These are phyloP conservation scores for Cryptosula pallasiana DNA, from an alignment of 2,888 invertebrate genomes.

Conservation along the genomic window DNA sequence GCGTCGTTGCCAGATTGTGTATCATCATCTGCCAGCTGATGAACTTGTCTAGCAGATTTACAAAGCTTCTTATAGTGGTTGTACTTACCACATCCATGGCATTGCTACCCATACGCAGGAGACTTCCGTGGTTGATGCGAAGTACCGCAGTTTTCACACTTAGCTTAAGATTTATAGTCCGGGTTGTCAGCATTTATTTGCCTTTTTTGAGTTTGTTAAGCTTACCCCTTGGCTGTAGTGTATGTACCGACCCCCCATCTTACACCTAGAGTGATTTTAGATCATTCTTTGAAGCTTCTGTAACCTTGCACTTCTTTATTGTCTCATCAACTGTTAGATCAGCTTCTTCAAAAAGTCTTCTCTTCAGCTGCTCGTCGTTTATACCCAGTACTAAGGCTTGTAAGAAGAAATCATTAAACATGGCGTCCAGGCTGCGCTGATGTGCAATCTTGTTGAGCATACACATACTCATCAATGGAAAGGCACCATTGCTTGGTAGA, in stretches of 20 bases:
- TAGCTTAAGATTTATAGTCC: not conserved
- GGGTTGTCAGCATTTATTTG: not conserved
- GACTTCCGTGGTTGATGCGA: not conserved
- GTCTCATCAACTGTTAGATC: too few relatives aligned
- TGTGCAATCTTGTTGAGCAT: not conserved
- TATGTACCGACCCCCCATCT: not conserved
- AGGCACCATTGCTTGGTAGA: too few relatives aligned
- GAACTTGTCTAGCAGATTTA: too few relatives aligned
- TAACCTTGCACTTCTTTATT: too few relatives aligned
- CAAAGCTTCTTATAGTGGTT: not conserved
- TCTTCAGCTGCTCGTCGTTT: not conserved
- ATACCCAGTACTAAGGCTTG: not conserved
- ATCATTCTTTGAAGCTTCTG: too few relatives aligned
- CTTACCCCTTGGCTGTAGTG: too few relatives aligned
- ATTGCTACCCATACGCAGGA: not conserved
- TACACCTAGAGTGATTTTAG: not conserved
- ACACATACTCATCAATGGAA: not conserved
- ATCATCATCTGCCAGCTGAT: too few relatives aligned
- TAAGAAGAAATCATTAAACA: conserved; percentile 1
- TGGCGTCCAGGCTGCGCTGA: not conserved
- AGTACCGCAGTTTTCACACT: not conserved
- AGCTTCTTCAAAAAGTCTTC: too few relatives aligned
- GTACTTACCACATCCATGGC: conserved; percentile 1
- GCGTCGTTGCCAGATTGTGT: not conserved
- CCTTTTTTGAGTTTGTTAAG: too few relatives aligned